phyloP scores from a whole-genome alignment of 2,888 invertebrate species.

The Polydesmus complanatus region DNA sequence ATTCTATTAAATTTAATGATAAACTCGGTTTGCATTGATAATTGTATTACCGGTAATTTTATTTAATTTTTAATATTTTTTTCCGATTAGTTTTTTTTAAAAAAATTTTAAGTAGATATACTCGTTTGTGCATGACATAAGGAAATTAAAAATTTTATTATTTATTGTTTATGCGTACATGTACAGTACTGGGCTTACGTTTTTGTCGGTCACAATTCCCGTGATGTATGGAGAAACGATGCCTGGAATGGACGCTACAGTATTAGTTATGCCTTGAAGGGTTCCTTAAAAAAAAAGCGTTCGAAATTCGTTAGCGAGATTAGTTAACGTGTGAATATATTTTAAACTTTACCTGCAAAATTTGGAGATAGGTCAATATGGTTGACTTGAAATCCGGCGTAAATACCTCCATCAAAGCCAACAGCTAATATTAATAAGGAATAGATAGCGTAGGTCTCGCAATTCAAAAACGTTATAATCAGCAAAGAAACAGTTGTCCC shows the following conservation, averaged over 20 bases:
- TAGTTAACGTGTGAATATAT: not conserved
- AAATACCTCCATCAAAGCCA: slow-evolving; percentile 23
- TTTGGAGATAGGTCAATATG: slow-evolving; percentile 24
- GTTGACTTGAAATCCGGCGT: slow-evolving; percentile 23
- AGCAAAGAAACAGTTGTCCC: slow-evolving; percentile 3
- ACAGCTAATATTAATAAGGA: slow-evolving; percentile 10
- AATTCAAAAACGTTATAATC: slow-evolving; percentile 10
- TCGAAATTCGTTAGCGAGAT: not conserved
- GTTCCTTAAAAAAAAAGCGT: slow-evolving; percentile 17
- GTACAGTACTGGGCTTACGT: slow-evolving; percentile 12
- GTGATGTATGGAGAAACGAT: slow-evolving; percentile 21
- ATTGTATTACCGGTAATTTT: no score
- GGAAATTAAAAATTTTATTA: not conserved
- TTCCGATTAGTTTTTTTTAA: no score
- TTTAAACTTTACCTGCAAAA: slow-evolving; percentile 20
- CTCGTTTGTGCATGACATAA: no score
- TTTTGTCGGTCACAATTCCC: slow-evolving; percentile 17
- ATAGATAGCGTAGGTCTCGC: slow-evolving; percentile 13
- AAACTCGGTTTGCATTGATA: no score
- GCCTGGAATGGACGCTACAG: slow-evolving; percentile 22
- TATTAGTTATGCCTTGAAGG: slow-evolving; percentile 23
- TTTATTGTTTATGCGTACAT: not conserved
- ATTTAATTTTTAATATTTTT: no score
- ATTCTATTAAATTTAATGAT: no score
- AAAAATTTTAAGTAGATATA: no score